phyloP scores from a whole-genome alignment of 2,113 vertebrate species.

The Tiliqua scincoides region DNA sequence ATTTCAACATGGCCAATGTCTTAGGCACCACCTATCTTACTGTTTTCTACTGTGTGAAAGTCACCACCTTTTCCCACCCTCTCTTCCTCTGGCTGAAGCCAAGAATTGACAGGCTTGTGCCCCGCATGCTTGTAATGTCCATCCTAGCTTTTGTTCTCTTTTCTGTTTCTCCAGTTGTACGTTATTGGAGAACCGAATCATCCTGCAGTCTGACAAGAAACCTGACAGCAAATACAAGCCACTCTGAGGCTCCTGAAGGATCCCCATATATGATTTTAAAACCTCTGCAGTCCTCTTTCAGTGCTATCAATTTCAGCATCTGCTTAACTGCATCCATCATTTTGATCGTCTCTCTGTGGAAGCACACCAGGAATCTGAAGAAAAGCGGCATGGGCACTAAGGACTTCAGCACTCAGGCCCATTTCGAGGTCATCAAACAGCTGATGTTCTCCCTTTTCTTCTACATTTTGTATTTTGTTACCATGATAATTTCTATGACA shows the following conservation, averaged over 20 bases:
- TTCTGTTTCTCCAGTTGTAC: neutral
- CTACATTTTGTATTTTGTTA: slow-evolving; percentile 1
- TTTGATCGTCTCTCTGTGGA: slow-evolving; percentile 43
- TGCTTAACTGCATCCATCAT: slow-evolving; percentile 23
- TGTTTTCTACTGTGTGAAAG: slow-evolving; percentile 43
- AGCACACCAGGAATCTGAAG: neutral
- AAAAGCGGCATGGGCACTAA: neutral
- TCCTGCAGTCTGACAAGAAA: neutral
- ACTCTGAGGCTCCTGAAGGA: neutral
- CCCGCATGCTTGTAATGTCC: slow-evolving; percentile 14
- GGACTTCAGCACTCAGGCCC: slow-evolving; percentile 23
- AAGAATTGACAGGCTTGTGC: slow-evolving; percentile 7
- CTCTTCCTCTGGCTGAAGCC: slow-evolving; percentile 39
- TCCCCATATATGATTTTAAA: neutral
- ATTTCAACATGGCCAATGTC: neutral
- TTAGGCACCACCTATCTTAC: slow-evolving; percentile 44
- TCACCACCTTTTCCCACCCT: slow-evolving; percentile 28
- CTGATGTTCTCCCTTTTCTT: slow-evolving; percentile 38
- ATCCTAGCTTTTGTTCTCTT: neutral
- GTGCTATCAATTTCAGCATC: slow-evolving; percentile 22
- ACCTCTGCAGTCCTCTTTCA: fast-evolving
- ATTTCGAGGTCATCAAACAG: slow-evolving; percentile 29
- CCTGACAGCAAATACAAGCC: slow-evolving; percentile 11
- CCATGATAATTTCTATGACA: neutral
- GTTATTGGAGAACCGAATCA: neutral